Percentiles rank a stretch among this genome's conserved stretches.
These are phyloP conservation scores for Lottia gigantea DNA, from an alignment of 2,888 invertebrate genomes.

Conservation along the genomic window DNA sequence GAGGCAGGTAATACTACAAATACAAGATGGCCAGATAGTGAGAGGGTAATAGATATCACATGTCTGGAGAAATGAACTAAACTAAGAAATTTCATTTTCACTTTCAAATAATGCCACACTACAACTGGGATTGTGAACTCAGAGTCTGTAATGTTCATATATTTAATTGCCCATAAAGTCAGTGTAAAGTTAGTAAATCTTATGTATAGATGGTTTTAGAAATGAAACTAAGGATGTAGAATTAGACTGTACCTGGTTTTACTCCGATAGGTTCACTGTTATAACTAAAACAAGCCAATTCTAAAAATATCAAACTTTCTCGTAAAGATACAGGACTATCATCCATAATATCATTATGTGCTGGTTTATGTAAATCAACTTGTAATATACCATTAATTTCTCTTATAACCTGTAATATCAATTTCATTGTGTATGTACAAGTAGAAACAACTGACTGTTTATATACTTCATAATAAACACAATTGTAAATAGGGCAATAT, in stretches of 20 bases:
- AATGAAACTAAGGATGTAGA: no score
- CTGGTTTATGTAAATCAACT: slow-evolving; percentile 57
- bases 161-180: no score
- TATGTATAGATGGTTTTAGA: no score
- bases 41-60: no score
- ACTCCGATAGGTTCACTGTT: slow-evolving; percentile 17
- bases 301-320: slow-evolving; percentile 70
- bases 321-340: slow-evolving; percentile 68
- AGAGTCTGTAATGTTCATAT: no score
- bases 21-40: background rate
- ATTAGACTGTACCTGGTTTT: slow-evolving; percentile 1
- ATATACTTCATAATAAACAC: no score
- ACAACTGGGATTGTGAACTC: no score
- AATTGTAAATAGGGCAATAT: background rate
- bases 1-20: background rate
- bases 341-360: slow-evolving; percentile 52
- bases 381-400: slow-evolving; percentile 46
- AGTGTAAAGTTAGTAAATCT: no score
- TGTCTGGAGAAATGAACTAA: no score
- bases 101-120: no score
- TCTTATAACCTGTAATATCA: slow-evolving; percentile 38
- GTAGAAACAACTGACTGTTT: background rate
- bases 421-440: background rate
- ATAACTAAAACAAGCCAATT: slow-evolving; percentile 61
- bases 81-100: no score